A percentile compares a stretch with the other conserved stretches of the same genome.
Conservation (phyloP, 2,888 invertebrate genomes). For the Andrena bicolor region DNA sequence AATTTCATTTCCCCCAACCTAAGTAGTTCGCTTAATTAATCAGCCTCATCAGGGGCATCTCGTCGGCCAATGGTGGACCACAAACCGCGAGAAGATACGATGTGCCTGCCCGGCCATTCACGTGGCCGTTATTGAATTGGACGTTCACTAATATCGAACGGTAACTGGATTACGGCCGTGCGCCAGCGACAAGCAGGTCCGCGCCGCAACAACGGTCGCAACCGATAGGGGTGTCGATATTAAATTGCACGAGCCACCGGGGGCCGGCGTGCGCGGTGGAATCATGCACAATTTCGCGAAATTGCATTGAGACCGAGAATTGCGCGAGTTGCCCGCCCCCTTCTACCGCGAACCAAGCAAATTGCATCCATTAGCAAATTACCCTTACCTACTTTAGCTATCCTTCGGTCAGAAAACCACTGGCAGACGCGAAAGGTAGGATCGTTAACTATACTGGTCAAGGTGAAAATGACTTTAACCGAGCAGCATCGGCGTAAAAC, state of each 20-base stretch:
- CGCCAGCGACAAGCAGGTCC: not conserved
- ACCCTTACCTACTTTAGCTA: slow-evolving; percentile 56
- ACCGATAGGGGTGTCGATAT: slow-evolving; percentile 11
- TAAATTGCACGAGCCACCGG: slow-evolving; percentile 12
- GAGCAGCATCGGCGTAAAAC: slow-evolving; percentile 4
- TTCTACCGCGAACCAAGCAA: slow-evolving; percentile 48
- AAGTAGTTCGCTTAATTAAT: too few relatives aligned
- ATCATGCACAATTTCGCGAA: slow-evolving; percentile 47
- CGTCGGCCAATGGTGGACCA: slow-evolving; percentile 1
- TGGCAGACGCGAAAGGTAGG: slow-evolving; percentile 35
- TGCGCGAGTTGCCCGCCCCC: slow-evolving; percentile 19
- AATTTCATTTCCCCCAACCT: too few relatives aligned
- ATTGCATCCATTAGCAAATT: slow-evolving; percentile 73
- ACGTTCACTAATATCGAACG: slow-evolving; percentile 36
- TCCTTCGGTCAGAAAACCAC: slow-evolving; percentile 13
- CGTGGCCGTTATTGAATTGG: slow-evolving; percentile 10
- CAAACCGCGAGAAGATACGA: slow-evolving; percentile 18
- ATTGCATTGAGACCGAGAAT: slow-evolving; percentile 55
- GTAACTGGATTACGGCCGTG: slow-evolving; percentile 43
- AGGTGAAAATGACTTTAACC: slow-evolving; percentile 37
- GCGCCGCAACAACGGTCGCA: not conserved
- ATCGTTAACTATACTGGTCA: slow-evolving; percentile 60
- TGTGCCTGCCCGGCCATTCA: not conserved
- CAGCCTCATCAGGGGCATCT: not conserved
- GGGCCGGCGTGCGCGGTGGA: slow-evolving; percentile 11